These are phyloP conservation scores for Psilopsiagon aymara DNA, from an alignment of 2,113 vertebrate species.

Conservation along the genomic window DNA sequence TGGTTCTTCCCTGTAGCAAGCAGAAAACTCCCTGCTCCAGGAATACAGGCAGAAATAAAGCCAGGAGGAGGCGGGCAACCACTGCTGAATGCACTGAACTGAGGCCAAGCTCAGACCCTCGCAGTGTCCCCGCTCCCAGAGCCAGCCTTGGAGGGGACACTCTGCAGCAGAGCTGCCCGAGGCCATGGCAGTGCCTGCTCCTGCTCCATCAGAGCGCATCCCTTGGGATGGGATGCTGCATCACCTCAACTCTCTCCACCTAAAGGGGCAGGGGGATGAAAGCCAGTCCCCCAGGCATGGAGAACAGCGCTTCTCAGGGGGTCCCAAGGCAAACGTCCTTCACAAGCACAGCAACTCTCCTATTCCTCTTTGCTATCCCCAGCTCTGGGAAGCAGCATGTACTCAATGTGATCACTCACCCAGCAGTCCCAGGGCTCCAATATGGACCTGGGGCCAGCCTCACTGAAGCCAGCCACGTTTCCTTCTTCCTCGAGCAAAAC, in stretches of 20 bases:
- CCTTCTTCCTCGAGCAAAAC: neutral
- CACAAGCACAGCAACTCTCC: neutral
- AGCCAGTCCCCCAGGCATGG: neutral
- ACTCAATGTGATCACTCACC: neutral
- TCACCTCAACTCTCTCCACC: neutral
- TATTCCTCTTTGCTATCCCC: neutral
- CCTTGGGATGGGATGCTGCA: neutral
- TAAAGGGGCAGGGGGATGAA: neutral
- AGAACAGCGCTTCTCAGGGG: neutral
- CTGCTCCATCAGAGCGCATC: neutral
- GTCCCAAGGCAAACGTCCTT: neutral
- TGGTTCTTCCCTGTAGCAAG: neutral
- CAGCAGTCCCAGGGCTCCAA: neutral
- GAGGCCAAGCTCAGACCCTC: neutral
- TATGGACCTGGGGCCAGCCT: neutral
- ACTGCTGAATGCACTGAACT: neutral
- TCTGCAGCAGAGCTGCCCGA: neutral
- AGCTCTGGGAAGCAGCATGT: constrained; percentile 42
- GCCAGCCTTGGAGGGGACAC: neutral
- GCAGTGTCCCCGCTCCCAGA: neutral
- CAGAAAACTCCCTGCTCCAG: neutral
- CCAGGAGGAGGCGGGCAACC: neutral
- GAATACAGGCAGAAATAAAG: neutral
- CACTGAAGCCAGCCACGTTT: neutral
- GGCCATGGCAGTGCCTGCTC: neutral